Base-by-base conservation (phyloP, 2,113 vertebrate genomes). In the Cyprinodon tularosa region DNA sequence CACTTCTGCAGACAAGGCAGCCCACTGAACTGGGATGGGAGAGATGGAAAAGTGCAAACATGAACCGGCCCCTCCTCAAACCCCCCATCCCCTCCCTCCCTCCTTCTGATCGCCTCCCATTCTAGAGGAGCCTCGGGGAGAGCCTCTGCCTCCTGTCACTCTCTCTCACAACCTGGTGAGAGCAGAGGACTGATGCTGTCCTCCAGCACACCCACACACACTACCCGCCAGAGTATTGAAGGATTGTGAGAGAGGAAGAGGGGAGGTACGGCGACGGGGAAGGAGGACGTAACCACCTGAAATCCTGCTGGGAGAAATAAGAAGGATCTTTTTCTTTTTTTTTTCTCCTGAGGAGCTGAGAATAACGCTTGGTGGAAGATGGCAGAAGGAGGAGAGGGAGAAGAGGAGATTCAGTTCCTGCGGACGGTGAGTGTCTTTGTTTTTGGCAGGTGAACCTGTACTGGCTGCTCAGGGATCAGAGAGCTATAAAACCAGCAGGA, bases 361-460 rank as follows among this genome's bases (percentile, higher is more conserved):
- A 89, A 81, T 91, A 92, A 92, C 85, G 85, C 84, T 83, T 68
- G 82, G 88, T 62, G 86, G 91, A 95, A 90, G 94, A 98, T 98
- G 97, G 96, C 96, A 71, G 97, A 97, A 86, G 96, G 95, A 84
- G 96, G 94, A 82, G 96, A 96, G 82, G 96, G 96, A 68, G 97
- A 98, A 77, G 97, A 97, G 85, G 97, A 98, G 87, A 96, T 98
- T 71, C 97, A 96, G 90, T 98, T 98, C 90, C 94, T 98, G 79
- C 93, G 97, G 83, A 98, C 97, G 85, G 97, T 98, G 91, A 94
- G 96, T 96, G 78, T 77, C 86, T 82, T 75, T 60, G 37, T 74
- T 66, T 77, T 60, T 40, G 50, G 50, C 73, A 63, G 59, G 36
- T 37, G 14, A 39, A 83, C 83, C 72, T 71, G 84, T 59, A 62